These are phyloP conservation scores for Silvanus unidentatus DNA, from an alignment of 2,888 invertebrate genomes.

Conservation along the genomic window DNA sequence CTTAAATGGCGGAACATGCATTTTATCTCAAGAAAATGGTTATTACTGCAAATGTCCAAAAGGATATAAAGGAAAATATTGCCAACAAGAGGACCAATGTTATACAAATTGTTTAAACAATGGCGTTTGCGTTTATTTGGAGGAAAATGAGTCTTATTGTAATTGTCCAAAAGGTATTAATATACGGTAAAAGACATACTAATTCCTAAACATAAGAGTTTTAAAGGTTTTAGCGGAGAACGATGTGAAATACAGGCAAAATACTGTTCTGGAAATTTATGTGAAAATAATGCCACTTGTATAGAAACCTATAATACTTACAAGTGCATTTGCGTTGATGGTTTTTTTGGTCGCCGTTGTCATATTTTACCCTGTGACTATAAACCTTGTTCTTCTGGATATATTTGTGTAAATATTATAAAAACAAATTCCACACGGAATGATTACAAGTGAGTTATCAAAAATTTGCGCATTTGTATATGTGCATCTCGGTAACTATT, in stretches of 20 bases:
- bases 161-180: constrained; percentile 33
- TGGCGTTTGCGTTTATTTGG: constrained; percentile 47
- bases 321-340: constrained; percentile 48
- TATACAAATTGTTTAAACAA: constrained; percentile 47
- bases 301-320: constrained; percentile 43
- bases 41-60: constrained; percentile 49
- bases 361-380: constrained; percentile 54
- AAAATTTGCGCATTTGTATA: too few species aligned
- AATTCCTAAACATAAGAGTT: constrained; percentile 3
- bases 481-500: too few species aligned
- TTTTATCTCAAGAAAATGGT: constrained; percentile 16
- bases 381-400: constrained; percentile 48
- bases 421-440: constrained; percentile 41
- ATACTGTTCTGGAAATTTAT: constrained; percentile 34
- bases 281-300: constrained; percentile 45
- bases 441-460: constrained; percentile 42
- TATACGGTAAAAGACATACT: not conserved
- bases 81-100: constrained; percentile 47
- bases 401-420: constrained; percentile 46
- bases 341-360: constrained; percentile 52
- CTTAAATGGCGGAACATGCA: constrained; percentile 51
- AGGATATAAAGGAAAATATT: constrained; percentile 49
- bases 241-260: constrained; percentile 33
- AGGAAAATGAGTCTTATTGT: constrained; percentile 45
- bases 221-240: constrained; percentile 38